Base-by-base conservation (phyloP, 1,140 invertebrate species). In the Brachionus rubens region DNA sequence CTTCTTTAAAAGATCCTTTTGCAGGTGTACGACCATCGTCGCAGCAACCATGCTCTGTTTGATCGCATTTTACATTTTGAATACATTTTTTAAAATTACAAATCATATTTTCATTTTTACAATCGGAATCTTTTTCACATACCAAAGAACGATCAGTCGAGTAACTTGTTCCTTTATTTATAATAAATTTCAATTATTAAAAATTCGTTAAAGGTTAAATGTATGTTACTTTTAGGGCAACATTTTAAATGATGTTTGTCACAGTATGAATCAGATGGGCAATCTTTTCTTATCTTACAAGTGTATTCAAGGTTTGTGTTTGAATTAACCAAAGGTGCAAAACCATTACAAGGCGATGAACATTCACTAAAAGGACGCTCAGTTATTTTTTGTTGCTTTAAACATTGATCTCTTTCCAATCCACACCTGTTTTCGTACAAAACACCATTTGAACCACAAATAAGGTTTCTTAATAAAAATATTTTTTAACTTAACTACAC, bases 271-370 rank as follows among this genome's bases (percentile, higher is more conserved):
- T 77, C 78, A 1, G 88, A 86, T 5, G 92, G 92, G 82, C 93
- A 94, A 79, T 89, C 87, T 4, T 89, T 89, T 1, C 90, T 90
- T 80, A 89, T 91, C n/a, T 91, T 91, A 83, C 92, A 95, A 84
- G 91, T 89, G 80, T 91, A 89, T 82, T 94, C 92, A 72, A 88
- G 87, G 2, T 89, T 89, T 28, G 89, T 90, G 4, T 86, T 84
- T 28, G 86, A 85, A 83, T 92, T 90, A 47, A 88, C 81, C 79
- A 94, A 83, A 12, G 92, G 91, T 68, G 88, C 83, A 79, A 90
- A 90, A 10, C 92, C 92, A 82, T 92, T 91, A 82, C 92, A 95
- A 0, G 92, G 91, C 78, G 91, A 90, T 16, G 59, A 43, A 21
- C 68, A 72, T 16, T 72, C 43, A 10, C 1, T 40, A 14, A 54